These are phyloP conservation scores for Chirona hameri DNA, from an alignment of 2,888 invertebrate genomes.

Conservation along the genomic window DNA sequence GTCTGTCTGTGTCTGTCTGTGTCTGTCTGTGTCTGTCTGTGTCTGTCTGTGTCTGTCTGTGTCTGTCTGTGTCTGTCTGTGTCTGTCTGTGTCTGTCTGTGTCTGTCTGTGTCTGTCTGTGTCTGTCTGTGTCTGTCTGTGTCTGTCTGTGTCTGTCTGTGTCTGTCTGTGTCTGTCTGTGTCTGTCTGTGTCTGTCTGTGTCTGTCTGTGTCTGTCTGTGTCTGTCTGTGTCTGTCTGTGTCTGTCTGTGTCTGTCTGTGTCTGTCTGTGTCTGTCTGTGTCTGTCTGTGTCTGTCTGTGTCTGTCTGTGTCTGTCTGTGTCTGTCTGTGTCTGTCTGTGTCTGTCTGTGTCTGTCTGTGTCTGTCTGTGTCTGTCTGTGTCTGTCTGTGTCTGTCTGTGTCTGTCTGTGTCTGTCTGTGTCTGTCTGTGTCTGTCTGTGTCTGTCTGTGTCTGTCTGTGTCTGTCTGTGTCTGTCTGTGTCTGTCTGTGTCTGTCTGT, in stretches of 20 bases:
- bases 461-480: background rate
- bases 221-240: background rate
- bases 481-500: background rate
- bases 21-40: background rate
- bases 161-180: background rate
- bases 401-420: background rate
- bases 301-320: background rate
- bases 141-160: background rate
- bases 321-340: background rate
- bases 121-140: slow-evolving; percentile 6
- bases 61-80: background rate
- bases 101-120: slow-evolving; percentile 3
- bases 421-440: background rate
- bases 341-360: background rate
- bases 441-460: background rate
- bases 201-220: slow-evolving; percentile 42
- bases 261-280: background rate
- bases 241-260: background rate
- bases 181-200: background rate
- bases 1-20: too few species aligned
- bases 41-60: background rate
- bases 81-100: too few species aligned
- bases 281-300: background rate
- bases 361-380: background rate
- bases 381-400: background rate